These are phyloP conservation scores for Mythimna ferrago DNA, from an alignment of 2,888 invertebrate genomes.

Conservation along the genomic window DNA sequence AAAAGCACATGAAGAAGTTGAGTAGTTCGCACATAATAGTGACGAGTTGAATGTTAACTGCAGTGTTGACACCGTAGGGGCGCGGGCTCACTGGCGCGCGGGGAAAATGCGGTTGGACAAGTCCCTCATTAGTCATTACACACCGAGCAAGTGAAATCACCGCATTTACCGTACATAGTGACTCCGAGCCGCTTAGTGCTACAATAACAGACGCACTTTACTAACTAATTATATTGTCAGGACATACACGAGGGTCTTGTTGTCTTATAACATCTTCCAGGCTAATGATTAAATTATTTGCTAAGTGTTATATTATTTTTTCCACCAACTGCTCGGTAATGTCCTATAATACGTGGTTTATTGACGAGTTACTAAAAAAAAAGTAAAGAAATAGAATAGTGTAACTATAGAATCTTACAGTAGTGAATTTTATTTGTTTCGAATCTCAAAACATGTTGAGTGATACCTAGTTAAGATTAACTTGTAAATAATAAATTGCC, in stretches of 20 bases:
- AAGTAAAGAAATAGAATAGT: too few relatives aligned
- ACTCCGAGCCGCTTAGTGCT: neutral
- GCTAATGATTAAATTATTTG: neutral
- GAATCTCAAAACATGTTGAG: too few relatives aligned
- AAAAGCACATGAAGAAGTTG: neutral
- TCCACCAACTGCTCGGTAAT: too few relatives aligned
- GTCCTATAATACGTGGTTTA: too few relatives aligned
- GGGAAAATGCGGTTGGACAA: constrained; percentile 15
- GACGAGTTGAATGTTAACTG: constrained; percentile 8
- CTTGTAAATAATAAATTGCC: too few relatives aligned
- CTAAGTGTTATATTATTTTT: neutral
- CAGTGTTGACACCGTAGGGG: constrained; percentile 1
- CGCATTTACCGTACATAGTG: constrained; percentile 4
- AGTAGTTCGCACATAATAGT: neutral
- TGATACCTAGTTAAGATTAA: too few relatives aligned
- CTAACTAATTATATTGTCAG: constrained; percentile 1
- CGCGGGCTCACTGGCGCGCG: neutral
- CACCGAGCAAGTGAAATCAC: constrained; percentile 18
- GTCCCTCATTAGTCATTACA: constrained; percentile 15
- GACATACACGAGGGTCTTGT: neutral
- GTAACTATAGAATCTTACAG: too few relatives aligned
- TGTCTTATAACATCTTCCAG: neutral
- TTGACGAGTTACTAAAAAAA: too few relatives aligned
- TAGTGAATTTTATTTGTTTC: too few relatives aligned
- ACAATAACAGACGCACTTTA: constrained; percentile 11